A percentile compares a stretch with the other conserved stretches of the same genome.
Evolutionary conservation across 2,888 invertebrate species (phyloP).

Genomic region (Sturmia bella): DNA sequence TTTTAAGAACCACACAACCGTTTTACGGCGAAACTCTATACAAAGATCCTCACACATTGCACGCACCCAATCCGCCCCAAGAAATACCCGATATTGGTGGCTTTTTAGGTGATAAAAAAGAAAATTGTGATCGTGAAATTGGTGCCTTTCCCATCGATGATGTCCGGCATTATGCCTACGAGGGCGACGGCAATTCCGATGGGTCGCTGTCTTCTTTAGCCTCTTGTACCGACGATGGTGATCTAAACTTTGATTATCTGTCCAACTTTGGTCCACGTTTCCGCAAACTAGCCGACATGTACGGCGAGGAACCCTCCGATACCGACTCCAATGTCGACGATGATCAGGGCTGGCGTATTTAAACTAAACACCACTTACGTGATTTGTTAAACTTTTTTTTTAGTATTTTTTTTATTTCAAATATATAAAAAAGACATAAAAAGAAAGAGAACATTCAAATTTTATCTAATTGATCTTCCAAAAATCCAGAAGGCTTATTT

Average conservation of each 20-base stretch:
- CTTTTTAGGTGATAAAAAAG: constrained; percentile 94
- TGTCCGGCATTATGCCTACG: constrained; percentile 98
- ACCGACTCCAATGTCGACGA: constrained; percentile 90
- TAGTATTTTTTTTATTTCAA: background rate
- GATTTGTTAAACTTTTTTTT: background rate
- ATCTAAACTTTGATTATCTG: constrained; percentile 96
- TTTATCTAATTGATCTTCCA: constrained; percentile 65
- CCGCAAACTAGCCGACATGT: constrained; percentile 96
- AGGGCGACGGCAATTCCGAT: constrained; percentile 96
- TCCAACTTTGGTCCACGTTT: constrained; percentile 98
- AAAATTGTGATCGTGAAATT: constrained; percentile 94
- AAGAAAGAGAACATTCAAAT: constrained; percentile 31
- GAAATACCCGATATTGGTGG: constrained; percentile 93
- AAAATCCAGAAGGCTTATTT: constrained; percentile 35
- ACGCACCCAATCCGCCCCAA: constrained; percentile 68
- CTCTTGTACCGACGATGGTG: constrained; percentile 96
- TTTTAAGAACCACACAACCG: constrained; percentile 80
- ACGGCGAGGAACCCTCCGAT: constrained; percentile 93
- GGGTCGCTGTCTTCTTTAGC: constrained; percentile 96
- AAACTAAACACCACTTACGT: constrained; percentile 54
- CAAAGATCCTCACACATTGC: constrained; percentile 80
- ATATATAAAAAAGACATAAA: constrained; percentile 63
- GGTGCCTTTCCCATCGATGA: constrained; percentile 97
- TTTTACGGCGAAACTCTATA: constrained; percentile 82
- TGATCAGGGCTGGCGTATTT: constrained; percentile 90